A percentile compares a stretch with the other conserved stretches of the same genome.
Evolutionary conservation across 2,797 vertebrate species (phyloP).

Genomic region (Apogon hyalosoma): DNA sequence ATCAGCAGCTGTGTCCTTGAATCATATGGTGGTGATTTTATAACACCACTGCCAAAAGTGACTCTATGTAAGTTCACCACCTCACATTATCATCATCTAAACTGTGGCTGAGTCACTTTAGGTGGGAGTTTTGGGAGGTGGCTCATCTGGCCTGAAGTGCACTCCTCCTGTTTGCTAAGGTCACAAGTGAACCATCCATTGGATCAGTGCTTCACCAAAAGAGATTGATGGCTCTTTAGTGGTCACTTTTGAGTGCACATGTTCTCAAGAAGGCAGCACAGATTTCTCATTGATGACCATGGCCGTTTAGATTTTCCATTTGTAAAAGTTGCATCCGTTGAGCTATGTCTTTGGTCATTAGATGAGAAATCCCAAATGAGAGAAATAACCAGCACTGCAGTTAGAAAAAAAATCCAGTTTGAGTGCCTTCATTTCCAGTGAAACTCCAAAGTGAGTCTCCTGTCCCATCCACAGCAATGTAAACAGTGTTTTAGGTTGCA

Average conservation of each 20-base stretch:
- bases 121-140: background rate
- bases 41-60: background rate
- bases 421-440: conserved; percentile 37
- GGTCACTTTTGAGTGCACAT: background rate
- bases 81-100: background rate
- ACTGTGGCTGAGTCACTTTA: background rate
- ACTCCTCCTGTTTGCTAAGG: conserved; percentile 37
- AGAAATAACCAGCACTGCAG: conserved; percentile 23
- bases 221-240: conserved; percentile 46
- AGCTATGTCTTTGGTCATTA: conserved; percentile 45
- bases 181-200: conserved; percentile 27
- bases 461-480: too few relatives aligned
- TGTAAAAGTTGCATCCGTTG: conserved; percentile 52
- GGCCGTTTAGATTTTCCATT: conserved; percentile 14
- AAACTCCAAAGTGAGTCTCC: conserved; percentile 18
- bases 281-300: conserved; percentile 7
- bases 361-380: conserved; percentile 21
- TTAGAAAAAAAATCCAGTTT: conserved; percentile 37
- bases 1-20: background rate
- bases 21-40: conserved; percentile 1
- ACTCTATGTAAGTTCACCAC: background rate
- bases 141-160: conserved; percentile 44
- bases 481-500: too few relatives aligned
- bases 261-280: too few relatives aligned
- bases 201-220: conserved; percentile 15